phyloP scores from a whole-genome alignment of 2,888 invertebrate species.

The Cremastinae sp. region DNA sequence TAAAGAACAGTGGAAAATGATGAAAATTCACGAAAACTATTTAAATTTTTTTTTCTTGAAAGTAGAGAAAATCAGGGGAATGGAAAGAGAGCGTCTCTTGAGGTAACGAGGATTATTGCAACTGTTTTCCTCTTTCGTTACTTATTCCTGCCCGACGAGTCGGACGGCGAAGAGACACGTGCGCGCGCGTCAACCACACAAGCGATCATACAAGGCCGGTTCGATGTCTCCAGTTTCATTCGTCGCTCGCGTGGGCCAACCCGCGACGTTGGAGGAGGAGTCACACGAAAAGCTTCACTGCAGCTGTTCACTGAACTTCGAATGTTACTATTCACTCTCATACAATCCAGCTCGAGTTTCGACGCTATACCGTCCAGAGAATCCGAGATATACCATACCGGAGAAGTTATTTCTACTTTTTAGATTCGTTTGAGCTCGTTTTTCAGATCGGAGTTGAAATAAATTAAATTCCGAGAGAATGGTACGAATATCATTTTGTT shows the following conservation, averaged over 20 bases:
- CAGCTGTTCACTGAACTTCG: conserved; percentile 20
- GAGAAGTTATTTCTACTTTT: no score
- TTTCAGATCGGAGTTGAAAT: no score
- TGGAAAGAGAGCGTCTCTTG: conserved; percentile 44
- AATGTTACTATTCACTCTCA: conserved; percentile 47
- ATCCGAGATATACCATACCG: no score
- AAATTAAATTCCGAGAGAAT: no score
- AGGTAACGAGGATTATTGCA: conserved; percentile 43
- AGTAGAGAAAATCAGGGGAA: background rate
- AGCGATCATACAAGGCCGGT: conserved; percentile 42
- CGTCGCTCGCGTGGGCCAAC: conserved; percentile 54
- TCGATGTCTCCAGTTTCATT: conserved; percentile 56
- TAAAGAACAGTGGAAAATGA: no score
- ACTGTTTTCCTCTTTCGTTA: conserved; percentile 54
- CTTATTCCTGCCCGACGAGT: conserved; percentile 53
- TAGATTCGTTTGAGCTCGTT: no score
- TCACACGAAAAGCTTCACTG: conserved; percentile 35
- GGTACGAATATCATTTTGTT: no score
- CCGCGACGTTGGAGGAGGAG: conserved; percentile 58
- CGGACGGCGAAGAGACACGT: conserved; percentile 49
- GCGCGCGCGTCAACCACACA: conserved; percentile 50
- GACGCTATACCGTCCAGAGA: no score
- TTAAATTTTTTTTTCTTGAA: no score
- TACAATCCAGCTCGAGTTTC: no score
- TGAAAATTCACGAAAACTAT: no score